A percentile compares a stretch with the other conserved stretches of the same genome.
Conservation (phyloP, 2,113 vertebrate species). For the Chloropsis cyanopogon region DNA sequence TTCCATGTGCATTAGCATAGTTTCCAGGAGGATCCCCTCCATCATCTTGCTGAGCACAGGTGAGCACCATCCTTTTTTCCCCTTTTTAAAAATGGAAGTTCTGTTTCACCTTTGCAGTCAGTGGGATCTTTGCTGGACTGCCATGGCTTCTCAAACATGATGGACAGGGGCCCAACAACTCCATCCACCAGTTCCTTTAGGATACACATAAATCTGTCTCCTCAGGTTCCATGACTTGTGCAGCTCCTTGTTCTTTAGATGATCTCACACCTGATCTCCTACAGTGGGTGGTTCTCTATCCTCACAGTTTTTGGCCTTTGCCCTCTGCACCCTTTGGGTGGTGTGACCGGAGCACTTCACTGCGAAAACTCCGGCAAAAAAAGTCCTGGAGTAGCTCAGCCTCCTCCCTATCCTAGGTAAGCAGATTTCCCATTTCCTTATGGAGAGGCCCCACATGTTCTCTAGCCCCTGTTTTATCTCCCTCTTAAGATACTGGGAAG, state of each 20-base stretch:
- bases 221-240: background rate
- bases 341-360: background rate
- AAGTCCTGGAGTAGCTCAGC: rapidly evolving
- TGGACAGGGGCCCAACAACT: rapidly evolving
- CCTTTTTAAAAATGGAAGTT: background rate
- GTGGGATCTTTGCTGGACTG: background rate
- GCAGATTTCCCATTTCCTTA: background rate
- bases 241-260: background rate
- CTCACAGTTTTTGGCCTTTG: background rate
- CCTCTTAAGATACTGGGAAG: background rate
- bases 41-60: background rate
- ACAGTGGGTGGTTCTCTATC: rapidly evolving
- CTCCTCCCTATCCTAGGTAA: background rate
- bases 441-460: background rate
- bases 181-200: background rate
- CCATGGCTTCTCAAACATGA: rapidly evolving
- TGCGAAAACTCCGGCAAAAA: background rate
- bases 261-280: background rate
- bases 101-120: background rate
- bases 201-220: background rate
- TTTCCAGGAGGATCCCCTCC: background rate
- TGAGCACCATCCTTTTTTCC: rapidly evolving
- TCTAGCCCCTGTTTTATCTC: background rate
- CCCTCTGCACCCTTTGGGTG: background rate
- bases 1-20: background rate